Conservation (phyloP, 2,797 vertebrate genomes). For the Anniella stebbinsi region DNA sequence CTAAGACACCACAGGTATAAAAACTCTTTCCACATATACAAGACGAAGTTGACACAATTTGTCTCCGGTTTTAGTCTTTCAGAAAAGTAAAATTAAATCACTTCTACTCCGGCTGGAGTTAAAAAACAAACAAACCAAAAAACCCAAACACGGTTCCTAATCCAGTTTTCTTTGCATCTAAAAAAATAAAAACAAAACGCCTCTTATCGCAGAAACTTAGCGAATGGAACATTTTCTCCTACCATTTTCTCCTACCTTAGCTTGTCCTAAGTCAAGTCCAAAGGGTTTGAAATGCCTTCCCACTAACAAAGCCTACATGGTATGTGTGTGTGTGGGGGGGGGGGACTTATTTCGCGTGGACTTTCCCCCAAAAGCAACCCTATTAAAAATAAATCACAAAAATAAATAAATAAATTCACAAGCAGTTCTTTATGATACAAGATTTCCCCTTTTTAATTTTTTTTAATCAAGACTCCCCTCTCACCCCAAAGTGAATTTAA, state of each 20-base stretch:
- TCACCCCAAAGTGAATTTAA: constrained; percentile 82
- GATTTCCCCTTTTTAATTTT: constrained; percentile 60
- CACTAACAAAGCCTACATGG: neutral
- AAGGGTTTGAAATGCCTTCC: neutral
- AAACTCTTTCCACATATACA: neutral
- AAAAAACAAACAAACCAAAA: no score
- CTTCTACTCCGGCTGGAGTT: neutral
- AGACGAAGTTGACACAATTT: neutral
- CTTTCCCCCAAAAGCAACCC: constrained; percentile 60
- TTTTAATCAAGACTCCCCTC: constrained; percentile 23
- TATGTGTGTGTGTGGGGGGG: no score
- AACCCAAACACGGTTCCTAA: no score
- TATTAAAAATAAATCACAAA: constrained; percentile 43
- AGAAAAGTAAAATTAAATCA: neutral
- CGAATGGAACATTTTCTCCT: neutral
- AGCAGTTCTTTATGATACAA: constrained; percentile 78
- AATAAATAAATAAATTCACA: constrained; percentile 58
- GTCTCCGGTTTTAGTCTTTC: neutral
- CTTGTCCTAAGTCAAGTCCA: neutral
- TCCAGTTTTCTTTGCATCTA: no score
- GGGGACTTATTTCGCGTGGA: neutral
- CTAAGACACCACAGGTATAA: no score
- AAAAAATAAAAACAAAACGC: neutral
- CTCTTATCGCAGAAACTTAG: no score
- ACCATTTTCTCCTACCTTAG: no score